Percentiles rank a stretch among this genome's conserved stretches.
These are phyloP conservation scores for Ophraella communa DNA, from an alignment of 2,888 invertebrate species.

Conservation along the genomic window DNA sequence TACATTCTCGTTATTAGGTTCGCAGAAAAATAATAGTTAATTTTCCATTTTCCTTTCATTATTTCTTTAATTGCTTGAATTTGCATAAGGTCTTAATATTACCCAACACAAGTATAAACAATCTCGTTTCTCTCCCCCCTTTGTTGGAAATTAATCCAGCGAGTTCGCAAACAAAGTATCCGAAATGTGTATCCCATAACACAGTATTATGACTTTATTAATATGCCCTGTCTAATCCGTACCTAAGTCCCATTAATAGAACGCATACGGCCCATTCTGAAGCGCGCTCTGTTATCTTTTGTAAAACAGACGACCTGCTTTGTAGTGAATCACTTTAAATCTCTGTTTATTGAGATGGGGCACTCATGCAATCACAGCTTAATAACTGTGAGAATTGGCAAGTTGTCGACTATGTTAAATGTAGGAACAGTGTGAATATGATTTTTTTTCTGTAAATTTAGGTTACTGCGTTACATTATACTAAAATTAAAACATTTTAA, in stretches of 20 bases:
- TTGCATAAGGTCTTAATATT: neutral
- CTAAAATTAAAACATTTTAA: neutral
- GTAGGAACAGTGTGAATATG: neutral
- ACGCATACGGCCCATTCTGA: constrained; percentile 55
- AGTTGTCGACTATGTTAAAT: constrained; percentile 31
- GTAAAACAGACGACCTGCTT: constrained; percentile 62
- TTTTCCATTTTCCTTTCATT: no score
- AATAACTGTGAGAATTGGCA: constrained; percentile 52
- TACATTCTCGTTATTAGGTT: no score
- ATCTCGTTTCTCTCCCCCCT: constrained; percentile 6
- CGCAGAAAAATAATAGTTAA: no score
- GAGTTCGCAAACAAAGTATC: constrained; percentile 34
- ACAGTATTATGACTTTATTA: constrained; percentile 59
- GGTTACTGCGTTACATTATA: neutral
- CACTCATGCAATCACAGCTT: constrained; percentile 38
- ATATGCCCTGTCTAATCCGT: constrained; percentile 56
- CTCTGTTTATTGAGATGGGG: constrained; percentile 59
- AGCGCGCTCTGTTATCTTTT: constrained; percentile 60
- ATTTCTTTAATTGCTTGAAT: neutral
- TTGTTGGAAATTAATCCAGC: constrained; percentile 36
- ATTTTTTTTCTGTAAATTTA: neutral
- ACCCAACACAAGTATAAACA: neutral
- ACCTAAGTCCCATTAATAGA: constrained; percentile 53
- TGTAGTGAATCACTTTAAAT: constrained; percentile 58
- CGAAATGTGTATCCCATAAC: constrained; percentile 46